Percentiles rank a stretch among this genome's conserved stretches.
These are phyloP conservation scores for Lithophane leautieri DNA, from an alignment of 2,888 invertebrate species.

Conservation along the genomic window DNA sequence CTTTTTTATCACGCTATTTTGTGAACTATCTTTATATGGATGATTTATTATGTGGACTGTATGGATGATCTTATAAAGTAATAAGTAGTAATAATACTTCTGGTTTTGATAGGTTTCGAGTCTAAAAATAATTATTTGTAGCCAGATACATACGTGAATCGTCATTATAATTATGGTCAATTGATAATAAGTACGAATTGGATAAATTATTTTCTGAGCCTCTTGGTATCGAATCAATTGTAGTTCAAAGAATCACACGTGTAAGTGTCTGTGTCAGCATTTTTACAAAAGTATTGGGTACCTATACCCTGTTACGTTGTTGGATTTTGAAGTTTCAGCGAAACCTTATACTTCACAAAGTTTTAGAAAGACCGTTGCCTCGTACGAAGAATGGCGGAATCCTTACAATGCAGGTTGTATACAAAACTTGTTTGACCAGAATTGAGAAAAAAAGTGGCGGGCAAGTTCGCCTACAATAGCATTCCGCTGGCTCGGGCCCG, in stretches of 20 bases:
- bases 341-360: conserved; percentile 77
- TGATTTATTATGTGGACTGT: background rate
- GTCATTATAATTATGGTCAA: too few species aligned
- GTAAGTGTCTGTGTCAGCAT: background rate
- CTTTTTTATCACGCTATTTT: background rate
- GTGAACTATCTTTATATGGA: background rate
- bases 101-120: background rate
- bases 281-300: background rate
- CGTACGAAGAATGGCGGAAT: conserved; percentile 89
- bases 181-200: background rate
- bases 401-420: conserved; percentile 90
- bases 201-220: background rate
- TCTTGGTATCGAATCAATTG: background rate
- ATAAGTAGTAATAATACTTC: background rate
- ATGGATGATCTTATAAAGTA: background rate
- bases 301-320: conserved; percentile 13
- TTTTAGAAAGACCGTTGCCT: conserved; percentile 86
- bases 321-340: conserved; percentile 62
- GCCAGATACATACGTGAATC: too few species aligned
- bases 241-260: background rate
- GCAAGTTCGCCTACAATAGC: conserved; percentile 90
- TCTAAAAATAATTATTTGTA: too few species aligned
- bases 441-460: conserved; percentile 89
- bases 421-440: conserved; percentile 90
- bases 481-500: conserved; percentile 82